Base-by-base conservation (phyloP, 2,797 vertebrate genomes). In the Thunnus albacares region DNA sequence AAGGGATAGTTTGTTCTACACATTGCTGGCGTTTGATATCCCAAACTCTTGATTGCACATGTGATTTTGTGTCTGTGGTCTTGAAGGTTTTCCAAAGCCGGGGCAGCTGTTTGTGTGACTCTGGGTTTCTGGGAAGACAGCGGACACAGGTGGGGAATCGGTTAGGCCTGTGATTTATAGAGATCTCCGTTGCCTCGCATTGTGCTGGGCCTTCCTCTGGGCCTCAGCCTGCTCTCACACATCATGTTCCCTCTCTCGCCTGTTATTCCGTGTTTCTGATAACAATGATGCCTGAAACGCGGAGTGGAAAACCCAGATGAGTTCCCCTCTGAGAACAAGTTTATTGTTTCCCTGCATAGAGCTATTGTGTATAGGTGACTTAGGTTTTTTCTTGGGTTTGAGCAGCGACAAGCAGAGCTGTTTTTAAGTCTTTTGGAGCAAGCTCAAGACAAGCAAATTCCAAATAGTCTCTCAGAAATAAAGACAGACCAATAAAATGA, bases 71-170 rank as follows among this genome's bases (percentile, higher is more conserved):
- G 82, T 86, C 79, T 77, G 62, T 20, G 78, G 69, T 63, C 30
- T 7, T 52, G 75, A 66, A 33, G 58, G 59, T 88, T 89, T 93
- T 90, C 80, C 84, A 85, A 72, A 71, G 18, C 30, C 49, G 10
- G 56, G 71, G 71, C 86, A 87, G 83, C 87, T 90, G 87, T 71
- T 77, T 79, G 80, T 88, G 84, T 86, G 92, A 85, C 82, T 53
- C 30, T 72, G 83, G 75, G 63, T 89, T 93, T 94, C 88, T 92
- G 87, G 89, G 89, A 92, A 92, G 89, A 89, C 77, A 56, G 83
- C 73, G 83, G 84, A 92, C 90, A 90, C 95, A 95, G 93, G 94
- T 95, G 95, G 94, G 75, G 85, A 93, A 95, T 93, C 87, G 43
- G 88, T 95, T 93, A 94, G 53, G 38, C 43, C 71, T 10, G 87